Evolutionary conservation across 2,797 vertebrate genomes (phyloP).

Genomic region (Choloepus didactylus): DNA sequence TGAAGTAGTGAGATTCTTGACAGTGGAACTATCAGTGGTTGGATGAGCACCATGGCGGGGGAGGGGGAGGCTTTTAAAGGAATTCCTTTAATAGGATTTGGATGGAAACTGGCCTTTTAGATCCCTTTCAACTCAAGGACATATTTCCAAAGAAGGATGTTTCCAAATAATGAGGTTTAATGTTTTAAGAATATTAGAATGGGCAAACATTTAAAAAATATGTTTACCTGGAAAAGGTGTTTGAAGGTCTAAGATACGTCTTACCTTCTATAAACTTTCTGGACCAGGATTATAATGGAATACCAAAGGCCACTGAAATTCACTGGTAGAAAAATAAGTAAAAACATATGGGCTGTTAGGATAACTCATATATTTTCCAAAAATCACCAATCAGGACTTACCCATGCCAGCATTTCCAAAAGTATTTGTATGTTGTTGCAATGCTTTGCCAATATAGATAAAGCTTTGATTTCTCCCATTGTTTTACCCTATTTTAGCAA

Average conservation of each 20-base stretch:
- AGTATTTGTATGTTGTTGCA: background rate
- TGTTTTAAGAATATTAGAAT: background rate
- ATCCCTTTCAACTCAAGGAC: background rate
- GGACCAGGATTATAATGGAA: constrained; percentile 18
- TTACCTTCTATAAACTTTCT: constrained; percentile 8
- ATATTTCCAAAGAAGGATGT: constrained; percentile 5
- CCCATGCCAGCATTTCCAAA: background rate
- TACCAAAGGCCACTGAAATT: background rate
- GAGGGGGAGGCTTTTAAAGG: background rate
- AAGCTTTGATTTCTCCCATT: constrained; percentile 6
- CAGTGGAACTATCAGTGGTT: background rate
- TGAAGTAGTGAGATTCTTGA: background rate
- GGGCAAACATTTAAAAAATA: constrained; percentile 9
- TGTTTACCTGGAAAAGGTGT: background rate
- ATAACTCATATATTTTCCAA: background rate
- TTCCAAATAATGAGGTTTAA: constrained; percentile 8
- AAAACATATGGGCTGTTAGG: background rate
- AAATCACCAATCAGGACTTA: background rate
- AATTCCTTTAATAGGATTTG: background rate
- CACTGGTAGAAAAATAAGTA: constrained; percentile 34
- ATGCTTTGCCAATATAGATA: background rate
- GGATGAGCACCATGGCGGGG: background rate
- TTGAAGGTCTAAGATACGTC: background rate
- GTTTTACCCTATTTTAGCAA: background rate
- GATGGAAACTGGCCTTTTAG: background rate